Evolutionary conservation across 2,888 invertebrate genomes (phyloP), one percentile per base, ranked within the genome.

Genomic region (Gibbula magus): DNA sequence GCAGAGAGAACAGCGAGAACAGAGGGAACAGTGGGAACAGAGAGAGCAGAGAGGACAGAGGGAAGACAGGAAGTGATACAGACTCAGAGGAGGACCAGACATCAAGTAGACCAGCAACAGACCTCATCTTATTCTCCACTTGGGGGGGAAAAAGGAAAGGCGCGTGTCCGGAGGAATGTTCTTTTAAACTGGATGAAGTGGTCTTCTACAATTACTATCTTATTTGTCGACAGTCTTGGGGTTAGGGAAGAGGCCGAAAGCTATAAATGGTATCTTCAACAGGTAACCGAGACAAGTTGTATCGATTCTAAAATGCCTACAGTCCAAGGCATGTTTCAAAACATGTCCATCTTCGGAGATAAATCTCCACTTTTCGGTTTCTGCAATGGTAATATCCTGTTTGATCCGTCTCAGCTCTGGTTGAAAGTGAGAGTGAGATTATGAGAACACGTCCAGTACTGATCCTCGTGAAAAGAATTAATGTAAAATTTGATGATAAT

Each of bases 331-430:
- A 81, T 82, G 82, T 82, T 81, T 61, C 61, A 35, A 10, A 56
- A 52, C 20, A 66, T 79, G 54, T 39, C n/a, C 0, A 39, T 22
- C n/a, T 56, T 39, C 35, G 67, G 66, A 13, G 18, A 35, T 18
- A 51, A 45, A 2, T 39, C 73, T 52, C 29, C 10, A 7, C 25
- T 82, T 16, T 75, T 76, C 51, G 82, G 81, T n/a, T 82, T 79
- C 56, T 73, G 75, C 61, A 82, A 82, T 74, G 82, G 80, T 2
- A 81, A 82, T 66, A 20, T 82, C 3, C 39, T 81, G 10, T 77
- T 81, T 39, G 82, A 81, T 25, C 75, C 10, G 32, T 82, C n/a
- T 22, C 35, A 29, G 66, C 52, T 1, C 29, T 82, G n/a, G 20
- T 74, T 0, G 22, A 25, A 29, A 45, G 51, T 13, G 45, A 45